Base-by-base conservation (phyloP, 2,797 vertebrate genomes). In the Epinephelus coioides region DNA sequence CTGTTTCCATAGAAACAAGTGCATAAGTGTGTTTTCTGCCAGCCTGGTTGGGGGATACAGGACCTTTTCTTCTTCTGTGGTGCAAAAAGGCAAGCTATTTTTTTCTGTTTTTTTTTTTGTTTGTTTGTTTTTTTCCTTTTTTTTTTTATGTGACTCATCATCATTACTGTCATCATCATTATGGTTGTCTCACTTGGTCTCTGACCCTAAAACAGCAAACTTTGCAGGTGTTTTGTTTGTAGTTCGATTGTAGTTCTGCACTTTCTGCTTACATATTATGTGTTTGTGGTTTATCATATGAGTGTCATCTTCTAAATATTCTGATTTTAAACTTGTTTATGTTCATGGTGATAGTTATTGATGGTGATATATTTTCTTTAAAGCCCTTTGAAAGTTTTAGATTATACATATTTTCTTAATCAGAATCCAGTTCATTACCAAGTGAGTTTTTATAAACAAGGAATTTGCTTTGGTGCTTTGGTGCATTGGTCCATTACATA, bases 1-100 rank as follows among this genome's bases (percentile, higher is more conserved):
- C 69, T 51, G 73, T 89, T 81, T 72, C 80, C 73, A 83, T 84
- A 68, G 67, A 86, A 74, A 87, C 27, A 0, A 81, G 38, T 54
- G 59, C 53, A 64, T 51, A 59, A 49, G 30, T 38, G 40, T 23
- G 78, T 76, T 69, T 70, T 56, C 27, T 23, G 46, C 44, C 60
- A 67, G 49, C 21, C 38, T 55, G 21, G 46, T 54, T 0, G 1
- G 8, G 47, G 38, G 38, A 64, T 43, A 44, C 13, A 25, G 21
- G 25, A 65, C 57, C 21, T 55, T 70, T 66, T 74, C 27, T 82
- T 61, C n/a, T 50, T 75, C 30, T 62, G 4, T 69, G 49, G 38
- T 71, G 21, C 27, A 47, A 64, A 49, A 14, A 19, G 53, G 5
- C 1, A 21, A 38, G 9, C 9, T 15, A 3, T 0, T 49, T 7